phyloP scores from a whole-genome alignment of 2,113 vertebrate species.

The Tonatia bakeri region DNA sequence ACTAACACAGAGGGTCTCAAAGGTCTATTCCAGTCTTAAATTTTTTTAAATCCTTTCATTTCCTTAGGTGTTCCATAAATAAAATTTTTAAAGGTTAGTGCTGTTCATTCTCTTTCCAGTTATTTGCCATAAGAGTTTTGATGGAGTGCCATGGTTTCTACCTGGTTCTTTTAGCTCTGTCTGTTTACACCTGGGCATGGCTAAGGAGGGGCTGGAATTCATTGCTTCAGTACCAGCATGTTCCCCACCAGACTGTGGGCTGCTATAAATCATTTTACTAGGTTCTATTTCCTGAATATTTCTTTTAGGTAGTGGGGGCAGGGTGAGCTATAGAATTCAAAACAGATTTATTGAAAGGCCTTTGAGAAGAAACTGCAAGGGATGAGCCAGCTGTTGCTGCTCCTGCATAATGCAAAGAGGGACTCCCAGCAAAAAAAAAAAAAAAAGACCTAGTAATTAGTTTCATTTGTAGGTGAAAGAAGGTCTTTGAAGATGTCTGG shows the following conservation, averaged over 20 bases:
- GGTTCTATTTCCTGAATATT: conserved; percentile 81
- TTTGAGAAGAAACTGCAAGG: conserved; percentile 74
- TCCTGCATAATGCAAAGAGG: conserved; percentile 56
- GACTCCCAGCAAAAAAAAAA: conserved; percentile 59
- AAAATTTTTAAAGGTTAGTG: background rate
- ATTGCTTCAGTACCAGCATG: conserved; percentile 66
- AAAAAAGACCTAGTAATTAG: conserved; percentile 72
- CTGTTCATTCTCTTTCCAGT: background rate
- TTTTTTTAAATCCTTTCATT: conserved; percentile 1
- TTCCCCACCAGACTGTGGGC: conserved; percentile 74
- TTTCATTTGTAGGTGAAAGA: conserved; percentile 83
- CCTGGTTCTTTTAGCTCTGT: conserved; percentile 54
- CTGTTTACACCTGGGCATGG: conserved; percentile 78
- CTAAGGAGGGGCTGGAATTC: conserved; percentile 72
- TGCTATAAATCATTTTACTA: conserved; percentile 84
- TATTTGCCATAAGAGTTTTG: background rate
- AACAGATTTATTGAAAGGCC: conserved; percentile 80
- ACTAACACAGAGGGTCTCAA: background rate
- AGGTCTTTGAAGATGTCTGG: conserved; percentile 78
- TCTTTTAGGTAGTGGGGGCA: conserved; percentile 61
- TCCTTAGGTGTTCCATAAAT: background rate
- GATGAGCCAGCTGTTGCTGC: conserved; percentile 74
- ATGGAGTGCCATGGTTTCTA: background rate
- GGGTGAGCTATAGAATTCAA: conserved; percentile 76
- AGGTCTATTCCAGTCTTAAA: background rate